Percentiles rank a stretch among this genome's conserved stretches.
These are phyloP conservation scores for Venustaconcha ellipsiformis DNA, from an alignment of 1,140 invertebrate species.

Conservation along the genomic window DNA sequence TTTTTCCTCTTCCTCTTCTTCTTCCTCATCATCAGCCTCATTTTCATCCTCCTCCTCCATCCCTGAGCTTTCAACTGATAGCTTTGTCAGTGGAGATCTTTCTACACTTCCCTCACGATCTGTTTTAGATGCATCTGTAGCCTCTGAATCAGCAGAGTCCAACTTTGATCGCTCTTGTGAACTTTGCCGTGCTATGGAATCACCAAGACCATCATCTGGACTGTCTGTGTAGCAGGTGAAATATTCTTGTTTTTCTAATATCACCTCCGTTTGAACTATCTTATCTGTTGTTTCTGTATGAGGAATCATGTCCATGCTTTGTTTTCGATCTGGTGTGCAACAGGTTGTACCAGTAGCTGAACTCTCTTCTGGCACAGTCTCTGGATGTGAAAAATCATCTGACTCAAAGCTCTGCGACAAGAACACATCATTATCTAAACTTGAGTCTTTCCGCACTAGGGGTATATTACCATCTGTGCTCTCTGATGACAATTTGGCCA, in stretches of 20 bases:
- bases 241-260: conserved; percentile 42
- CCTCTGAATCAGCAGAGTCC: conserved; percentile 58
- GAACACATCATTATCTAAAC: conserved; percentile 75
- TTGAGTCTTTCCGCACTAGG: conserved; percentile 67
- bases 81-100: conserved; percentile 68
- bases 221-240: conserved; percentile 54
- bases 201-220: conserved; percentile 65
- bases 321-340: conserved; percentile 60
- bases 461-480: conserved; percentile 70
- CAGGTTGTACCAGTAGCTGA: conserved; percentile 57
- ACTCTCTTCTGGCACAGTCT: conserved; percentile 66
- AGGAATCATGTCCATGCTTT: conserved; percentile 52
- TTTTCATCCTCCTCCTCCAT: conserved; percentile 50
- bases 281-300: conserved; percentile 45
- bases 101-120: conserved; percentile 54
- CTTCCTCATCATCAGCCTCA: conserved; percentile 31
- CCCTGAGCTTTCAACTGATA: conserved; percentile 70
- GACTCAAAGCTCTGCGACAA: conserved; percentile 65
- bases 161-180: conserved; percentile 56
- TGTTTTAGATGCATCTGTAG: conserved; percentile 49
- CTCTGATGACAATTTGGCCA: conserved; percentile 74
- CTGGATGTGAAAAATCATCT: conserved; percentile 64
- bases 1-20: conserved; percentile 28
- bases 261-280: conserved; percentile 44
- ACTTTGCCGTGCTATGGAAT: conserved; percentile 58